Base-by-base conservation (phyloP, 1,140 invertebrate species). In the Caerostris darwini region DNA sequence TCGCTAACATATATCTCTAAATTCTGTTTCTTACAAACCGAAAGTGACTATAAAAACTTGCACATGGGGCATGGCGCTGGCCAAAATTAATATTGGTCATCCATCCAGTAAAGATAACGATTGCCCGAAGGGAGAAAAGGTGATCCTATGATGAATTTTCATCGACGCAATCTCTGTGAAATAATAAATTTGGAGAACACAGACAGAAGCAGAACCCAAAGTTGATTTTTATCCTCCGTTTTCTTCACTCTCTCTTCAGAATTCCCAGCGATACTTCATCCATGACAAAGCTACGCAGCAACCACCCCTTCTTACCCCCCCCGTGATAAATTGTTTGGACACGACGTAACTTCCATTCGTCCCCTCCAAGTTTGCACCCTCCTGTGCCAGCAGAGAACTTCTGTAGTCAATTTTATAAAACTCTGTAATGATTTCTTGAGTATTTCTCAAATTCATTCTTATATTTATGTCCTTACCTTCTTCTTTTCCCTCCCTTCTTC, bases 371-470 rank as follows among this genome's bases (percentile, higher is more conserved):
- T 12, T 14, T 17, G 19, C 69, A 50, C 81, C 54, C 81, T 14
- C 10, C 56, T 10, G 7, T 12, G 7, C 17, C 34, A 14, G 6
- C 14, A 54, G 19, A 61, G 59, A 86, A 86, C 83, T 86, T 86
- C 83, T 86, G 83, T 57, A 86, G 57, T 86, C 83, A 86, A 86
- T 86, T 86, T 86, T 57, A 86, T 86, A 86, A 86, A 86, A 57
- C 83, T 61, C 83, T 77, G 83, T 86, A 86, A 86, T 86, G 83
- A 56, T 53, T 86, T 86, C 83, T 56, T 86, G 83, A 86, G 83
- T 59, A 86, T 86, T 86, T 86, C 83, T 86, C 57, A 61, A 86
- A 57, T 56, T 61, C 83, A 8, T 83, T 50, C 69, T 77, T 77
- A 2, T 64, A 64, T 64, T 64, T 64, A 64, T 64, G 10, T 5